Base-by-base conservation (phyloP, 1,140 invertebrate species). In the Riptortus pedestris region DNA sequence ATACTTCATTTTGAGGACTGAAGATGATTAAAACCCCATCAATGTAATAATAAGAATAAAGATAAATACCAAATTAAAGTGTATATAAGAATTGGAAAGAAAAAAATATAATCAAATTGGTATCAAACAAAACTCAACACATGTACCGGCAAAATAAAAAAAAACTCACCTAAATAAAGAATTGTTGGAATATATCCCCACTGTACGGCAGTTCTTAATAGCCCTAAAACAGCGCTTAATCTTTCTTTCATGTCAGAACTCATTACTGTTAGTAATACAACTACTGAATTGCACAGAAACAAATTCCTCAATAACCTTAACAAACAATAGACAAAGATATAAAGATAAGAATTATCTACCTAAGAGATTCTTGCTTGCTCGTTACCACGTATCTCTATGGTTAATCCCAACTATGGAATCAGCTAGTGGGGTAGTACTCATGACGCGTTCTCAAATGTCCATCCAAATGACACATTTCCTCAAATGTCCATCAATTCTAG, bases 121-220 rank as follows among this genome's bases (percentile, higher is more conserved):
- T 18, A n/a, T 24, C 20, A 14, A 52, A 18, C 20, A 55, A 16
- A 14, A 11, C 28, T 9, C 14, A 12, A 11, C 11, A 43, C 4
- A 38, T 20, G n/a, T n/a, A n/a, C n/a, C n/a, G n/a, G n/a, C n/a
- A n/a, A n/a, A n/a, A n/a, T n/a, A n/a, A n/a, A n/a, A n/a, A n/a
- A n/a, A n/a, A n/a, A 43, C 62, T 57, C 38, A 63, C 62, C 62
- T n/a, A 63, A 45, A 63, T 63, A 63, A 14, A 63, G 16, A 26
- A 63, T 63, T 20, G 45, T 20, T n/a, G 62, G 62, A 28, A 63
- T 63, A 26, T 63, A 63, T 12, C 62, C 62, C 24, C 45, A 63
- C 5, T 63, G 62, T 24, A 63, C 47, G 31, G 22, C 27, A 57
- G 45, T 48, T 38, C 62, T 63, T 1, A 63, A 18, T 16, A 63